Conservation (phyloP, 2,888 invertebrate species). For the Aleiodes testaceus region DNA sequence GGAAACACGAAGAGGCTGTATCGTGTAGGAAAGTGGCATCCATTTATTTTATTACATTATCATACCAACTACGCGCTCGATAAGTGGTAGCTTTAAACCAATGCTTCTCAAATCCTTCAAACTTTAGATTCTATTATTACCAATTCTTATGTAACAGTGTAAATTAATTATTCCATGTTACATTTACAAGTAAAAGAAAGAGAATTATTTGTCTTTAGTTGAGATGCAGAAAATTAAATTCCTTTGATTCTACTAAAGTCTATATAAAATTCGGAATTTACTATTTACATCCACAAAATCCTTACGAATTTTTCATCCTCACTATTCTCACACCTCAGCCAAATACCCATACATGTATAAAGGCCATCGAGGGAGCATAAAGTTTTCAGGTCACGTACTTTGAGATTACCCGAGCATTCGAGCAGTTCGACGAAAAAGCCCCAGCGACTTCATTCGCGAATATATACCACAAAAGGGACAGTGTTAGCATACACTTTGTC, state of each 20-base stretch:
- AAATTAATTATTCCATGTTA: neutral
- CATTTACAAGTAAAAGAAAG: neutral
- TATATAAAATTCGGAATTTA: slow-evolving; percentile 1
- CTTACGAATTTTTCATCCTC: slow-evolving; percentile 58
- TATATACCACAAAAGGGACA: slow-evolving; percentile 59
- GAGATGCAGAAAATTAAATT: neutral
- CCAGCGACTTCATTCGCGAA: slow-evolving; percentile 63
- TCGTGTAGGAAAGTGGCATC: slow-evolving; percentile 62
- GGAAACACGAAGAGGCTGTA: slow-evolving; percentile 54
- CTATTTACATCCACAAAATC: slow-evolving; percentile 39
- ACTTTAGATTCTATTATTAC: neutral
- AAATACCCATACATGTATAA: slow-evolving; percentile 3
- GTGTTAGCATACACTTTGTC: slow-evolving; percentile 52
- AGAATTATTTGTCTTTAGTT: neutral
- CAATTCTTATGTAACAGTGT: neutral
- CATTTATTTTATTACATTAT: slow-evolving; percentile 74
- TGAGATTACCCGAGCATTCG: slow-evolving; percentile 52
- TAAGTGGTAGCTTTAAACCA: slow-evolving; percentile 69
- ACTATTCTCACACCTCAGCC: slow-evolving; percentile 43
- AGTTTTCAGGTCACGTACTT: slow-evolving; percentile 68
- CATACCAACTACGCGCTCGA: slow-evolving; percentile 71
- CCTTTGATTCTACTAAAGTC: neutral
- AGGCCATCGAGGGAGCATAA: slow-evolving; percentile 58
- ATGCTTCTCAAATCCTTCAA: slow-evolving; percentile 65
- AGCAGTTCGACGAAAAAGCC: slow-evolving; percentile 44